phyloP scores from a whole-genome alignment of 2,797 vertebrate genomes.

The Anguilla obscura region DNA sequence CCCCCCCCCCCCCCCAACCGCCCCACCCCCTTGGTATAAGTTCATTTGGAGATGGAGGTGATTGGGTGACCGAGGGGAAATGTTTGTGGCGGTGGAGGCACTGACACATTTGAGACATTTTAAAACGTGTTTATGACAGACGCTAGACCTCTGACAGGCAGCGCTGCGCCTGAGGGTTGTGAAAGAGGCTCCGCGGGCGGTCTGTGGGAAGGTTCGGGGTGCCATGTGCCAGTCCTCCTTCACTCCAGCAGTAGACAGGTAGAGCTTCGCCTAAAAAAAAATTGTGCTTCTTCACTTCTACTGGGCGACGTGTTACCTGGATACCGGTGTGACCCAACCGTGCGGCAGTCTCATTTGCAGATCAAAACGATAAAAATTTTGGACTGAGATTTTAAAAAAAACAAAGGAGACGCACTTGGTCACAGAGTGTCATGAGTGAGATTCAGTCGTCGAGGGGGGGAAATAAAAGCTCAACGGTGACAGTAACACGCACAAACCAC shows the following conservation, averaged over 20 bases:
- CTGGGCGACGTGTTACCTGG: neutral
- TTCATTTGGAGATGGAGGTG: slow-evolving; percentile 44
- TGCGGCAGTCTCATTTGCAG: neutral
- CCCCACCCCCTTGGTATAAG: slow-evolving; percentile 41
- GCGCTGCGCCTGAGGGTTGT: slow-evolving; percentile 35
- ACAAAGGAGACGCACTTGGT: neutral
- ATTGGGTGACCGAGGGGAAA: slow-evolving; percentile 49
- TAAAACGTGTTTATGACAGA: slow-evolving; percentile 23
- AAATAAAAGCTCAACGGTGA: neutral
- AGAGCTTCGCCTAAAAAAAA: neutral
- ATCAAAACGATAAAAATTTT: neutral
- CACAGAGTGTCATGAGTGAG: neutral
- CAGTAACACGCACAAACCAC: neutral
- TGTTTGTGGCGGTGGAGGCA: slow-evolving; percentile 18
- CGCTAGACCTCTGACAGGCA: slow-evolving; percentile 45
- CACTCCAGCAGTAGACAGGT: neutral
- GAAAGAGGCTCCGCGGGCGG: slow-evolving; percentile 30
- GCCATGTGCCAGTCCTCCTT: neutral
- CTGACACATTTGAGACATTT: slow-evolving; percentile 48
- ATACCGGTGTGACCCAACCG: neutral
- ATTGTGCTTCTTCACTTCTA: neutral
- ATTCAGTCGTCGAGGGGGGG: neutral
- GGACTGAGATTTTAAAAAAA: neutral
- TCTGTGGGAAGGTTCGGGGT: slow-evolving; percentile 27
- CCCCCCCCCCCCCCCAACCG: slow-evolving; percentile 50